A percentile compares a stretch with the other conserved stretches of the same genome.
Conservation (phyloP, 2,113 vertebrate species). For the Clarias macrocephalus region DNA sequence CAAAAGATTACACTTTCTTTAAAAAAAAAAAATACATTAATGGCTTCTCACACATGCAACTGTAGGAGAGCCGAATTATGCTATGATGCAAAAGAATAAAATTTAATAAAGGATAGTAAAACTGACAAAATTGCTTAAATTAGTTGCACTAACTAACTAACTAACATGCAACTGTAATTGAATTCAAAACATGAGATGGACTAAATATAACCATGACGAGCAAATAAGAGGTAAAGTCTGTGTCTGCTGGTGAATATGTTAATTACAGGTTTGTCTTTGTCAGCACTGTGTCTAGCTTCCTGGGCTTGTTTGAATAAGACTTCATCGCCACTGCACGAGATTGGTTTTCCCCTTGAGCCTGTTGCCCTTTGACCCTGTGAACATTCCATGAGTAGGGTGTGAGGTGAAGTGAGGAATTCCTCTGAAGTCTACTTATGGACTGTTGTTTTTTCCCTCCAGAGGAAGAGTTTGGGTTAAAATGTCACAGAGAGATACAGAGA, state of each 20-base stretch:
- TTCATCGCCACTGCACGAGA: slow-evolving; percentile 75
- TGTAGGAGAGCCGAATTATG: not conserved
- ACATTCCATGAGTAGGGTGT: slow-evolving; percentile 79
- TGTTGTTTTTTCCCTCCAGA: slow-evolving; percentile 43
- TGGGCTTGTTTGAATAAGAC: slow-evolving; percentile 86
- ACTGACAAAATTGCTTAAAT: not conserved
- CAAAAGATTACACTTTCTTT: not conserved
- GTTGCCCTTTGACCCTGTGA: slow-evolving; percentile 85
- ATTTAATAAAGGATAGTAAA: not conserved
- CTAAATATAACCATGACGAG: not conserved
- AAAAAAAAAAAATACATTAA: not conserved
- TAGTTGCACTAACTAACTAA: not conserved
- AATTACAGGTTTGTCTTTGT: slow-evolving; percentile 11
- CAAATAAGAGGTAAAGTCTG: slow-evolving; percentile 6
- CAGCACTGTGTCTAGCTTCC: slow-evolving; percentile 52
- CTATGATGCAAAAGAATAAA: not conserved
- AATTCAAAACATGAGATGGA: not conserved
- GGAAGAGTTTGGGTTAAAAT: slow-evolving; percentile 26
- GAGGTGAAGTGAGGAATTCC: slow-evolving; percentile 75
- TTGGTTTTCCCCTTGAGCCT: slow-evolving; percentile 84
- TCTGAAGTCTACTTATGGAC: slow-evolving; percentile 76
- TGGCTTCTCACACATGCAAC: not conserved
- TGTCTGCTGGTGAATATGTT: slow-evolving; percentile 38
- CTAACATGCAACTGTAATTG: not conserved
- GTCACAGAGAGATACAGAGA: not conserved